Evolutionary conservation across 2,888 invertebrate species (phyloP).

Genomic region (Epirrhoe tristata): DNA sequence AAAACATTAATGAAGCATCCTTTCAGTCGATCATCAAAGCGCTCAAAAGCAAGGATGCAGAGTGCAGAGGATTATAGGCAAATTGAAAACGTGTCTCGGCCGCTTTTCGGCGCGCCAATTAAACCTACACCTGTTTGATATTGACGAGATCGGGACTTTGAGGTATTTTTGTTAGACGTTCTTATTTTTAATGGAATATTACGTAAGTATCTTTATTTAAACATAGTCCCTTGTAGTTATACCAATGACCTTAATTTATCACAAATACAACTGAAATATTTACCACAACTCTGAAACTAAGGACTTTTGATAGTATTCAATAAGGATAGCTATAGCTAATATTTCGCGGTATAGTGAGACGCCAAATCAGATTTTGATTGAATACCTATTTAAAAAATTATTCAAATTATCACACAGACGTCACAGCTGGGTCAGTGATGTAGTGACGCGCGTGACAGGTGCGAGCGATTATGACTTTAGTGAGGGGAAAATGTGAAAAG

Average conservation of each 20-base stretch:
- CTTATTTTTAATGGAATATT: neutral
- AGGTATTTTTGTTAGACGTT: conserved; percentile 9
- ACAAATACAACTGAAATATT: too few species aligned
- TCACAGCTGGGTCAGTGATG: conserved; percentile 38
- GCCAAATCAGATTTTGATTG: too few species aligned
- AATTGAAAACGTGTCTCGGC: conserved; percentile 47
- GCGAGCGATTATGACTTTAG: conserved; percentile 54
- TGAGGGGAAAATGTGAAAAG: conserved; percentile 46
- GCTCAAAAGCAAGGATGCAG: conserved; percentile 39
- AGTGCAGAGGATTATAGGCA: conserved; percentile 38
- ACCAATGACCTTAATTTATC: too few species aligned
- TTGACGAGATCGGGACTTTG: conserved; percentile 5
- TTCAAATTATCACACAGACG: conserved; percentile 17
- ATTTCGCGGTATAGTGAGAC: too few species aligned
- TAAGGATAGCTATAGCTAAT: too few species aligned
- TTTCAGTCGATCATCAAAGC: conserved; percentile 31
- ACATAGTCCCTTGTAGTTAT: too few species aligned
- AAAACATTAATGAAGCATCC: conserved; percentile 33
- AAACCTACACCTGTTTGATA: conserved; percentile 34
- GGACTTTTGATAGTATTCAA: too few species aligned
- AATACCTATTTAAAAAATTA: too few species aligned
- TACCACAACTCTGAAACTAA: too few species aligned
- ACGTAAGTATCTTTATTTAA: too few species aligned
- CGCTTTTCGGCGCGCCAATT: conserved; percentile 40
- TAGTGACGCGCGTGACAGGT: conserved; percentile 54